Evolutionary conservation across 2,888 invertebrate species (phyloP).

Genomic region (Rhorus exstirpatorius): DNA sequence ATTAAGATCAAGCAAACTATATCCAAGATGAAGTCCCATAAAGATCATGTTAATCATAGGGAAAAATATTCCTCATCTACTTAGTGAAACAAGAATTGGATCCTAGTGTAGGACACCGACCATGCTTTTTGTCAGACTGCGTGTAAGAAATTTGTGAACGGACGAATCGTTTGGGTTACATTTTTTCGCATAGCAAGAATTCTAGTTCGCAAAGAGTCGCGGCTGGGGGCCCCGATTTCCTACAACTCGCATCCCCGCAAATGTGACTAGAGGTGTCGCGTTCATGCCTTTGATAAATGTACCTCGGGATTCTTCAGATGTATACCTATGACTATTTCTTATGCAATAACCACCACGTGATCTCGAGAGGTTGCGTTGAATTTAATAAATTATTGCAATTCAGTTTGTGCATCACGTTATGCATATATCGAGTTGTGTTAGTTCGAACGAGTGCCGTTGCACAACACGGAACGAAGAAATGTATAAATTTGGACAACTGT

Average conservation of each 20-base stretch:
- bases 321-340: slow-evolving; percentile 34
- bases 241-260: slow-evolving; percentile 22
- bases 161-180: background rate
- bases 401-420: slow-evolving; percentile 18
- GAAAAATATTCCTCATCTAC: no score
- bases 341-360: slow-evolving; percentile 33
- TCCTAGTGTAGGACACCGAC: no score
- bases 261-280: slow-evolving; percentile 54
- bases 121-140: no score
- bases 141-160: background rate
- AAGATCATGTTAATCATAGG: no score
- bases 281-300: slow-evolving; percentile 47
- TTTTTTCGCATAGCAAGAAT: slow-evolving; percentile 20
- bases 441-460: slow-evolving; percentile 14
- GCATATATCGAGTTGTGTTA: background rate
- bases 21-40: no score
- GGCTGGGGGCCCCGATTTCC: slow-evolving; percentile 26
- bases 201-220: slow-evolving; percentile 34
- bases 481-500: slow-evolving; percentile 14
- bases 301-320: slow-evolving; percentile 31
- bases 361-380: slow-evolving; percentile 11
- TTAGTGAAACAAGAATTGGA: no score
- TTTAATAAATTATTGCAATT: slow-evolving; percentile 18
- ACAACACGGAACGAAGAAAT: slow-evolving; percentile 6
- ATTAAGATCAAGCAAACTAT: no score